These are phyloP conservation scores for Oligia fasciuncula DNA, from an alignment of 2,888 invertebrate species.

Conservation along the genomic window DNA sequence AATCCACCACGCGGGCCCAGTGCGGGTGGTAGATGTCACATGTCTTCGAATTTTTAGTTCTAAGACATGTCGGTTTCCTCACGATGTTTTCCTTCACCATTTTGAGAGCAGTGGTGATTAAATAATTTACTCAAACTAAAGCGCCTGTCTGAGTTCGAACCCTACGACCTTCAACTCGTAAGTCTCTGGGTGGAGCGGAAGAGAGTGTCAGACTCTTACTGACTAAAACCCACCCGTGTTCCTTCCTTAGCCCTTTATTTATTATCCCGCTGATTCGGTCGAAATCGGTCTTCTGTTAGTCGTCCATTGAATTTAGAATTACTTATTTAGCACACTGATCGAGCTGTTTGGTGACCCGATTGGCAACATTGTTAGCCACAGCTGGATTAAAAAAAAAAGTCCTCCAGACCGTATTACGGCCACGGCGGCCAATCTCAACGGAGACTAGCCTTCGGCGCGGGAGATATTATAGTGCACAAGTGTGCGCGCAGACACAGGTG, in stretches of 20 bases:
- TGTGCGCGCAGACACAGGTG: too few relatives aligned
- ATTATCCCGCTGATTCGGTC: too few relatives aligned
- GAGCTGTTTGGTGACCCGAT: background rate
- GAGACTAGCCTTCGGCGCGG: too few relatives aligned
- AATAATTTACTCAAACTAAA: background rate
- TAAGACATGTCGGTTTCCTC: background rate
- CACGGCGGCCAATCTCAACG: too few relatives aligned
- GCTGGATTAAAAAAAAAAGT: background rate
- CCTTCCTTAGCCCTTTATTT: too few relatives aligned
- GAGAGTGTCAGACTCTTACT: too few relatives aligned
- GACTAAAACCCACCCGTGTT: too few relatives aligned
- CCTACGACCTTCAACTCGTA: background rate
- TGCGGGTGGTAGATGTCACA: too few relatives aligned
- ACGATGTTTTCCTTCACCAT: background rate
- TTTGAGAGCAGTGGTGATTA: background rate
- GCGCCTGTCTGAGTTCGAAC: background rate
- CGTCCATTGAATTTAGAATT: background rate
- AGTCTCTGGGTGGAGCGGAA: too few relatives aligned
- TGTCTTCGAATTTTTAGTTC: background rate
- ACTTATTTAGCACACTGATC: background rate
- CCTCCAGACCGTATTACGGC: too few relatives aligned
- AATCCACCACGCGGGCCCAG: too few relatives aligned
- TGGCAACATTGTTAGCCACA: background rate
- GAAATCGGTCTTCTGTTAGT: background rate
- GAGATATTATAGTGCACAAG: too few relatives aligned